Base-by-base conservation (phyloP, 2,113 vertebrate genomes). In the Nothocercus nigrocapillus region DNA sequence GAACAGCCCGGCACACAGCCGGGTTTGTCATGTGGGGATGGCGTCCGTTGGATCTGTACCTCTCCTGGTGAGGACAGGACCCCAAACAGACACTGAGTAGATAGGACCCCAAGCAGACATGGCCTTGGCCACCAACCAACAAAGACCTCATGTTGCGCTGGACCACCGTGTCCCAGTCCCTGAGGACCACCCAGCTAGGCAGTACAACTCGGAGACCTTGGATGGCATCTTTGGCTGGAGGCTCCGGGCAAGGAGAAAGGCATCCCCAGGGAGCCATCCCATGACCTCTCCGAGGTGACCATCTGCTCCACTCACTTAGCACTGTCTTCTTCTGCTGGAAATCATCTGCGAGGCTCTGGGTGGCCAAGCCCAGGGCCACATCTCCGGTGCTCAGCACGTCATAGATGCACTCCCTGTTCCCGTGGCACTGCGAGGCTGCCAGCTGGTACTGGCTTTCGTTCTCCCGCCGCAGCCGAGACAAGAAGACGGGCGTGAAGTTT, bases 401-500 rank as follows among this genome's bases (percentile, higher is more conserved):
- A 0, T 94, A 97, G 89, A 96, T 86, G 58, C 96, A 97, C 70
- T 94, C 96, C 69, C 72, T 96, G 86, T 58, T 93, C 47, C 86
- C 44, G 0, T 0, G 91, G 44, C 96, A 97, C 74, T 47, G 69
- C 0, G 2, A 90, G 38, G 66, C 83, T 84, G 89, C 93, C 74
- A 92, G 86, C 77, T 94, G 61, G 34, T 95, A 97, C 38, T 62
- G 83, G 44, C 77, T 96, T 94, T 93, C 83, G 2, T 93, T 95
- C 69, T 93, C 69, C 88, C 90, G 95, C n/a, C 44, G 74, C 74
- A 97, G 96, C 77, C 2, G 38, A 86, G 95, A 96, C 86, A 97
- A 93, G 94, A 96, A 97, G 86, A 75, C 22, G 47, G 95, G 96
- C n/a, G 77, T 94, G 95, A 97, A 97, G 80, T 88, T 94, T 62